These are phyloP conservation scores for Hydropsyche tenuis DNA, from an alignment of 1,140 invertebrate species.

Conservation along the genomic window DNA sequence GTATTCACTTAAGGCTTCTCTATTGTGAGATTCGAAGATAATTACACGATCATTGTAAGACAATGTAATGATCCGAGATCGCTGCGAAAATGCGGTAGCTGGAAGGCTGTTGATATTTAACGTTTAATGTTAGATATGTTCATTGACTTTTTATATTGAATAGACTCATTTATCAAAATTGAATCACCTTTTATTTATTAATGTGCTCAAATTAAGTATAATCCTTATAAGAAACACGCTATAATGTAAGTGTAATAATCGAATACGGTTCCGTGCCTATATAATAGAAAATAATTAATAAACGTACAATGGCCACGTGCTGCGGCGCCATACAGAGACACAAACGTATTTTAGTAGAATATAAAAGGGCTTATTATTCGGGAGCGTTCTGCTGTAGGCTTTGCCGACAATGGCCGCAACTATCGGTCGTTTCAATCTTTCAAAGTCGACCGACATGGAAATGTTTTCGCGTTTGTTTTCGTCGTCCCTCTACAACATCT, in stretches of 20 bases:
- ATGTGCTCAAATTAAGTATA: no score
- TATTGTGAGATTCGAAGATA: not conserved
- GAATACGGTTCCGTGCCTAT: no score
- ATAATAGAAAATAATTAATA: not conserved
- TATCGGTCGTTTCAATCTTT: conserved; percentile 23
- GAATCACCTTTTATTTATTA: no score
- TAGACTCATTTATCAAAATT: no score
- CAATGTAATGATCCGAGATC: not conserved
- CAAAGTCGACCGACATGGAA: conserved; percentile 19
- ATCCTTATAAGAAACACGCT: no score
- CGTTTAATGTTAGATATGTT: no score
- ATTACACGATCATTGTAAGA: not conserved
- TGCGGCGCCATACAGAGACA: not conserved
- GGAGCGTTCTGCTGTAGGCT: not conserved
- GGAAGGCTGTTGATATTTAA: not conserved
- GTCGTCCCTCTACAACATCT: not conserved
- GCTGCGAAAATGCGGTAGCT: not conserved
- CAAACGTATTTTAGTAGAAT: no score
- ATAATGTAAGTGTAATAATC: no score
- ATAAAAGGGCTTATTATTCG: conserved; percentile 14
- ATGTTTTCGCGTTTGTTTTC: conserved; percentile 10
- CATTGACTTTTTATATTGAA: no score
- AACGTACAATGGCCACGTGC: not conserved
- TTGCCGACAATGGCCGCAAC: not conserved
- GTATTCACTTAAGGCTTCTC: not conserved